A percentile compares a stretch with the other conserved stretches of the same genome.
These are phyloP conservation scores for Sebastes melanostomus DNA, from an alignment of 2,797 vertebrate species.

Conservation along the genomic window DNA sequence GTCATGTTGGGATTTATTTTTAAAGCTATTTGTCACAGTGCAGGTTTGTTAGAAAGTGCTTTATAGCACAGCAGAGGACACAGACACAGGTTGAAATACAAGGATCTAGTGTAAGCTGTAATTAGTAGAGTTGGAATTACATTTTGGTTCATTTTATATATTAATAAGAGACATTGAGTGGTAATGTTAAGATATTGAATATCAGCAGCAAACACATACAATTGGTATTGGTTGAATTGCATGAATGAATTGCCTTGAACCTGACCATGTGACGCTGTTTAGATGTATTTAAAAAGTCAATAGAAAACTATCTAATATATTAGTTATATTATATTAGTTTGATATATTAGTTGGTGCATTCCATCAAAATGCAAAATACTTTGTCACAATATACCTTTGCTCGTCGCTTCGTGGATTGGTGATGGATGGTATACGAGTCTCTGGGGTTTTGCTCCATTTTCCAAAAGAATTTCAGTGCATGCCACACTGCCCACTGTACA, in stretches of 20 bases:
- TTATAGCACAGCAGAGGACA: conserved; percentile 29
- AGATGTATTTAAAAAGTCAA: background rate
- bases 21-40: conserved; percentile 28
- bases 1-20: conserved; percentile 47
- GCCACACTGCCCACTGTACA: conserved; percentile 89
- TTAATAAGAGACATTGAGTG: background rate
- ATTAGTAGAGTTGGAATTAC: background rate
- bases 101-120: background rate
- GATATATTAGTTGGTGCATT: background rate
- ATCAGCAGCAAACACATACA: background rate
- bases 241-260: background rate
- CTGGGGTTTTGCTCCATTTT: conserved; percentile 90
- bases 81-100: background rate
- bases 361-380: background rate
- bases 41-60: background rate
- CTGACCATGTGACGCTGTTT: background rate
- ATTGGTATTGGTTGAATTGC: too few relatives aligned
- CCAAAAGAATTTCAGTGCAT: conserved; percentile 90
- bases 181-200: background rate
- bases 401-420: conserved; percentile 91
- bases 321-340: background rate
- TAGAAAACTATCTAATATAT: background rate
- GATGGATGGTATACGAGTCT: conserved; percentile 89
- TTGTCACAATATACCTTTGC: conserved; percentile 83
- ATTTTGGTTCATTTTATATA: background rate